Evolutionary conservation across 2,797 vertebrate genomes (phyloP), one percentile per base, ranked within the genome.

Genomic region (Tapirus indicus): DNA sequence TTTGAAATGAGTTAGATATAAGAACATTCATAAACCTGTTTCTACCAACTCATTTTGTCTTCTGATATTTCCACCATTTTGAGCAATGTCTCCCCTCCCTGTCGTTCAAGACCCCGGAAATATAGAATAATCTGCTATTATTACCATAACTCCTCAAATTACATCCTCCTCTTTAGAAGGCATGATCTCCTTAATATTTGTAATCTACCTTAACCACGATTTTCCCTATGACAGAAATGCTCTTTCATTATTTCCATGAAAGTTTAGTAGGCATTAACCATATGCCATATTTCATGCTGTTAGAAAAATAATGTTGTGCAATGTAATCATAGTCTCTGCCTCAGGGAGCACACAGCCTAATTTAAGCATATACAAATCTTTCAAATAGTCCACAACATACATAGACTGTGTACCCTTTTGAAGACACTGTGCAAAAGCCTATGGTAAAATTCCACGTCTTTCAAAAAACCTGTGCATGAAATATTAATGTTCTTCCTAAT

Each of bases 1-100:
- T 98, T 93, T 66, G 66, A 94, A 88, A 52, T 96, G 25, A 92
- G 47, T 92, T 56, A 0, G 6, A 93, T 93, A 64, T 7, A 41
- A 78, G 83, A 90, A 82, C 64, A 58, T 60, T 94, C 20, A 68
- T 8, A 93, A 27, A 69, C 8, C 77, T 75, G 54, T 78, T 94
- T 72, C 27, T 90, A 35, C 38, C 41, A 86, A 82, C 5, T 77
- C 29, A 47, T 78, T 94, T 94, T 95, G 35, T 64, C 66, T 84
- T 93, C 25, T 91, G 17, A 35, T 80, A 71, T 38, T 92, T 92
- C 25, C 25, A 79, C 27, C 17, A 69, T 94, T 78, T 74, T 92
- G 23, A 88, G 18, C 3, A 88, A 32, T 4, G 2, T 58, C 20
- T 41, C 75, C 2, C 0, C 5, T 90, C 12, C 12, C 8, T 87